These are phyloP conservation scores for Netelia virgata DNA, from an alignment of 2,888 invertebrate genomes.

Conservation along the genomic window DNA sequence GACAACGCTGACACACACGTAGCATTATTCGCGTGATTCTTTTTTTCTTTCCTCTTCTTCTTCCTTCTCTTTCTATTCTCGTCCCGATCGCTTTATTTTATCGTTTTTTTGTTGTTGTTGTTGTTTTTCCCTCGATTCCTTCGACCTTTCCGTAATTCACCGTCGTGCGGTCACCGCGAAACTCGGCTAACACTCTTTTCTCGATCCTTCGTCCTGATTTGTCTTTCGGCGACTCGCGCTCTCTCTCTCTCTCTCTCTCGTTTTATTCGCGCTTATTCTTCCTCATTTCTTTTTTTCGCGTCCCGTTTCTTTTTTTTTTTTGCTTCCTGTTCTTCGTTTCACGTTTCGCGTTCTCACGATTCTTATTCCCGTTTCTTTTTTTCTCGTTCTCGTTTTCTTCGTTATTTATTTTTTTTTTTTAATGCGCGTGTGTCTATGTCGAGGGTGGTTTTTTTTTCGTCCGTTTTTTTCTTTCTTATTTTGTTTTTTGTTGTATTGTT, in stretches of 20 bases:
- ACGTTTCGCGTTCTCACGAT: background rate
- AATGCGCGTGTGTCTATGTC: background rate
- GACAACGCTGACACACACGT: conserved; percentile 75
- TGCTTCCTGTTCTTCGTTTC: background rate
- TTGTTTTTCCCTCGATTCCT: background rate
- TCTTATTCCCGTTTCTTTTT: background rate
- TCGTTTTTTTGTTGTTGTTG: background rate
- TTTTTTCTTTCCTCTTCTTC: conserved; percentile 1
- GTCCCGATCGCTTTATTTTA: too few relatives aligned
- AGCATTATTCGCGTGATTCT: conserved; percentile 74
- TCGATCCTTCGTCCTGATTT: conserved; percentile 34
- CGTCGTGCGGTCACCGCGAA: conserved; percentile 75
- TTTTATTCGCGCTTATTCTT: conserved; percentile 14
- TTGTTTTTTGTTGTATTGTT: conserved; percentile 6
- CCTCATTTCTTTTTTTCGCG: background rate
- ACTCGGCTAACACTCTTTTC: conserved; percentile 69
- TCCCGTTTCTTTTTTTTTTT: background rate
- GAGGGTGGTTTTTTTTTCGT: background rate
- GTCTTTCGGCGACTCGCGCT: conserved; percentile 16
- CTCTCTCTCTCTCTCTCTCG: conserved; percentile 54
- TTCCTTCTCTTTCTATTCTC: conserved; percentile 35
- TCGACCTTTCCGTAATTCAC: conserved; percentile 68
- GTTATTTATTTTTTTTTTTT: conserved; percentile 1
- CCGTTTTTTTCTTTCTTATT: background rate
- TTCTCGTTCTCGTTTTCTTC: background rate